phyloP scores from a whole-genome alignment of 1,140 invertebrate genomes.

The Myzus persicae region DNA sequence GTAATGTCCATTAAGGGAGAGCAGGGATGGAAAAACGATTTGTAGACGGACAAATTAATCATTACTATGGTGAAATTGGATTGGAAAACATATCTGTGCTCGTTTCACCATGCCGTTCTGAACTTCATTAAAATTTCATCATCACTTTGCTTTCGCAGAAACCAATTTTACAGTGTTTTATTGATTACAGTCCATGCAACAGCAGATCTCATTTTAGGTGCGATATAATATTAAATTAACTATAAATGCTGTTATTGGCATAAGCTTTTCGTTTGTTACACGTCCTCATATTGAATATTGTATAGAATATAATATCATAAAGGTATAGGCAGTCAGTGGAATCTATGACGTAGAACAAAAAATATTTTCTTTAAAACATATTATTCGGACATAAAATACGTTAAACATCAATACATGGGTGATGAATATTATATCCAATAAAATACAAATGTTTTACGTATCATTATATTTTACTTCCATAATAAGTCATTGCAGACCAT shows the following conservation, averaged over 20 bases:
- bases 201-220: too few species aligned
- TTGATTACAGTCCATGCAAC: constrained; percentile 21
- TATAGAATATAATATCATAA: background rate
- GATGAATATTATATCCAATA: too few species aligned
- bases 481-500: too few species aligned
- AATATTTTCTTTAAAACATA: background rate
- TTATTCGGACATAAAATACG: background rate
- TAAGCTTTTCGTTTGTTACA: background rate
- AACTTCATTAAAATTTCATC: constrained; percentile 47
- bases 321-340: background rate
- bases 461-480: too few species aligned
- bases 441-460: background rate
- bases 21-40: constrained; percentile 47
- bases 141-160: constrained; percentile 43
- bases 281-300: background rate
- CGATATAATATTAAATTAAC: background rate
- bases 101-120: background rate
- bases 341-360: background rate
- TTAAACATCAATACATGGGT: background rate
- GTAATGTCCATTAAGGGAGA: constrained; percentile 39
- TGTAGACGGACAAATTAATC: constrained; percentile 48
- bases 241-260: background rate
- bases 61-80: constrained; percentile 41
- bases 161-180: constrained; percentile 31
- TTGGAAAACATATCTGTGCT: constrained; percentile 55